A percentile compares a stretch with the other conserved stretches of the same genome.
These are phyloP conservation scores for Drosophila meridiana DNA, from an alignment of 2,888 invertebrate species.

Conservation along the genomic window DNA sequence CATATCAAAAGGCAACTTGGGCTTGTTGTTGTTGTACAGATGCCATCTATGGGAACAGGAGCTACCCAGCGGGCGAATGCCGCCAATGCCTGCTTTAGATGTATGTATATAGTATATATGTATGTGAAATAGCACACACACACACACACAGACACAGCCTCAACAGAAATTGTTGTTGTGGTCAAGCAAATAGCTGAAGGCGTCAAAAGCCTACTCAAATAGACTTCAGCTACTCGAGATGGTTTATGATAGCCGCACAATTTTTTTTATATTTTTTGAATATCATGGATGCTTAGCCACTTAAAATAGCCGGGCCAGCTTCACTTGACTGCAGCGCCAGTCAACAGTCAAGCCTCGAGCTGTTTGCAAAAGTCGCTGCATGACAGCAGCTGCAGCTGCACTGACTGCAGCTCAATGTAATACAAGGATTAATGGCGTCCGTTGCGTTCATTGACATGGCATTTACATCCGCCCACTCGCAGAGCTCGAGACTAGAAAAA, in stretches of 20 bases:
- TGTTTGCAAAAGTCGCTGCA: constrained; percentile 67
- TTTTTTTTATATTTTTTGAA: constrained; percentile 22
- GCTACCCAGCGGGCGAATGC: constrained; percentile 16
- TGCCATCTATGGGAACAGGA: constrained; percentile 31
- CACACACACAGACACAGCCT: constrained; percentile 15
- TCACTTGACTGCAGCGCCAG: constrained; percentile 27
- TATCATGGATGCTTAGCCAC: constrained; percentile 32
- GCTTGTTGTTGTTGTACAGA: constrained; percentile 38
- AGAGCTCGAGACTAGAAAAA: constrained; percentile 18
- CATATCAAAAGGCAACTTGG: constrained; percentile 74
- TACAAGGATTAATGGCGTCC: constrained; percentile 70
- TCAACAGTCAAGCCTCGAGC: constrained; percentile 50
- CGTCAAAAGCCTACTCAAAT: constrained; percentile 58
- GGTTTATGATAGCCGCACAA: constrained; percentile 47
- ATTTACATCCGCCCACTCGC: constrained; percentile 27
- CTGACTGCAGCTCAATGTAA: constrained; percentile 48
- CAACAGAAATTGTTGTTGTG: constrained; percentile 50
- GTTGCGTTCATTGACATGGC: constrained; percentile 55
- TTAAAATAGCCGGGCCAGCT: constrained; percentile 27
- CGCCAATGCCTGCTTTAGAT: constrained; percentile 4
- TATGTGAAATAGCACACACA: constrained; percentile 25
- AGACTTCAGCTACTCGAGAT: constrained; percentile 47
- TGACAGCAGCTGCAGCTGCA: constrained; percentile 37
- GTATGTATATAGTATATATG: constrained; percentile 15
- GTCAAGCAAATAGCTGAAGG: constrained; percentile 65